A percentile compares a stretch with the other conserved stretches of the same genome.
Conservation (phyloP, 2,888 invertebrate genomes). For the Ernsta delagoae region DNA sequence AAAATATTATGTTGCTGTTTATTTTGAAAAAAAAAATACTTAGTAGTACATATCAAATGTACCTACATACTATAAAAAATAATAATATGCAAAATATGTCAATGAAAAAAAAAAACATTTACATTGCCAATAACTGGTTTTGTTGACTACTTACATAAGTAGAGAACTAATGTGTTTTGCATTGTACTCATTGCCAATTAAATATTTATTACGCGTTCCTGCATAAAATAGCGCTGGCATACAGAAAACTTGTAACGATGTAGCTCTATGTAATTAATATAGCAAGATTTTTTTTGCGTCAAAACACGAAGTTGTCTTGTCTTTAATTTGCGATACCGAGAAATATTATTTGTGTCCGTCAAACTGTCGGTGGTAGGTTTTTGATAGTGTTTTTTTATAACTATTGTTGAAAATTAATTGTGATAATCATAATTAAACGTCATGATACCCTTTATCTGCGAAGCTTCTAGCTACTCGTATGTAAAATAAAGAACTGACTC, state of each 20-base stretch:
- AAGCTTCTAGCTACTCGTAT: too few relatives aligned
- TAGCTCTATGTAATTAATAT: conserved; percentile 18
- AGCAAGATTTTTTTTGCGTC: conserved; percentile 21
- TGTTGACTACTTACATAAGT: neutral
- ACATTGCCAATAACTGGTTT: neutral
- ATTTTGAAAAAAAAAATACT: too few relatives aligned
- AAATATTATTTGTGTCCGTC: conserved; percentile 16
- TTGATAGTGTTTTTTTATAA: neutral
- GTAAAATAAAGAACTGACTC: too few relatives aligned
- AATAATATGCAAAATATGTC: too few relatives aligned
- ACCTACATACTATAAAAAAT: too few relatives aligned
- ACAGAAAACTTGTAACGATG: neutral
- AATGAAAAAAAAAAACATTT: neutral
- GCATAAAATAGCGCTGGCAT: neutral
- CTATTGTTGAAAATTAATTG: conserved; percentile 8
- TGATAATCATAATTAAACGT: too few relatives aligned
- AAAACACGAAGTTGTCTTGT: conserved; percentile 18
- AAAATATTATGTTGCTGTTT: too few relatives aligned
- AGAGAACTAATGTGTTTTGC: neutral
- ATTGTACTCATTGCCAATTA: conserved; percentile 22
- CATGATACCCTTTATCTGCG: too few relatives aligned
- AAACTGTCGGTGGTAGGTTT: conserved; percentile 9
- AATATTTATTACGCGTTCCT: conserved; percentile 27
- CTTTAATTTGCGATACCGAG: conserved; percentile 22
- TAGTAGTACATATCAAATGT: too few relatives aligned